Evolutionary conservation across 2,797 vertebrate genomes (phyloP), one percentile per base, ranked within the genome.

Genomic region (Diplodus sargus): DNA sequence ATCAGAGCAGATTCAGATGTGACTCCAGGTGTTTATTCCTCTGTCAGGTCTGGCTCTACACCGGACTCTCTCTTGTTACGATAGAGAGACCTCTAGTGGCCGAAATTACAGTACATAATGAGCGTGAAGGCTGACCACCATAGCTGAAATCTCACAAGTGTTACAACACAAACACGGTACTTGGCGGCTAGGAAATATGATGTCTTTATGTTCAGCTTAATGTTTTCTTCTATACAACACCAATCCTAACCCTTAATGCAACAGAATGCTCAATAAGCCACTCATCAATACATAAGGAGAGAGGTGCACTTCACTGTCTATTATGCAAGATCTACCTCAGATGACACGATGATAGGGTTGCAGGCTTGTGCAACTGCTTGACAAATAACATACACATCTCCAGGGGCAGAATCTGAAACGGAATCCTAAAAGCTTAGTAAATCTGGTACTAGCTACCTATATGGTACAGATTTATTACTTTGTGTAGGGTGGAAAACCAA

Each of bases 311-410:
- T 61, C 67, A 58, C 74, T 43, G 25, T n/a, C 30, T 34, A 69
- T 39, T 39, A 54, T 34, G 51, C 51, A 34, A 30, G 23, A n/a
- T 76, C 42, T 16, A 18, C 39, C 52, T 59, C 22, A 28, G 28
- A 65, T 77, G 59, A 62, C 18, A 49, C 7, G 15, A 69, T 77
- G 59, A 62, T 18, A 58, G 70, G 54, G 66, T 45, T 69, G 71
- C 48, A 59, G 45, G 56, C 52, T 47, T 49, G 20, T 71, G 76
- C n/a, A 67, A 61, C 61, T 49, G 28, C 69, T 71, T 53, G 62
- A 79, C 74, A 63, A 79, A 74, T 74, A 74, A 74, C 47, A 74
- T 22, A 71, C 65, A 70, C 60, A 51, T 67, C 61, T 82, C 64
- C 1, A 5, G 28, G 49, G 51, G 60, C 65, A 72, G 42, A 70